Evolutionary conservation across 1,140 invertebrate species (phyloP).

Genomic region (Drosophila melanica): DNA sequence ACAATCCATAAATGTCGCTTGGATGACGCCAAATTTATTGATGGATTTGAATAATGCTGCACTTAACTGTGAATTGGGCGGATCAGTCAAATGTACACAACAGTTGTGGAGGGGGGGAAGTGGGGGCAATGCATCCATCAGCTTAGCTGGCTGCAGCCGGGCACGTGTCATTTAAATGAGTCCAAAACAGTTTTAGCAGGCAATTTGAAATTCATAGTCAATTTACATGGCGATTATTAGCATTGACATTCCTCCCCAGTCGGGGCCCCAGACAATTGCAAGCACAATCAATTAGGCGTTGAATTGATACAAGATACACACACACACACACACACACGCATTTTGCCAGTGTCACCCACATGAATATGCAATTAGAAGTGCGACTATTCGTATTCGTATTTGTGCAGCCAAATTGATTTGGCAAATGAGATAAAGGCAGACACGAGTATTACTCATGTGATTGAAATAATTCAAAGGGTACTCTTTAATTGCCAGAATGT

Average conservation of each 20-base stretch:
- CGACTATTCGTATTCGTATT: slow-evolving; percentile 35
- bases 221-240: slow-evolving; percentile 79
- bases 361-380: slow-evolving; percentile 41
- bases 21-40: slow-evolving; percentile 37
- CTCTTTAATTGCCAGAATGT: slow-evolving; percentile 22
- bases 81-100: background rate
- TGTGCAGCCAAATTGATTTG: slow-evolving; percentile 44
- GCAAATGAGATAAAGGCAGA: slow-evolving; percentile 7
- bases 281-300: slow-evolving; percentile 76
- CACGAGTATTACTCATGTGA: slow-evolving; percentile 36
- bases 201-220: slow-evolving; percentile 66
- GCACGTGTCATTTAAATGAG: slow-evolving; percentile 54
- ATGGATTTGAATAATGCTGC: slow-evolving; percentile 50
- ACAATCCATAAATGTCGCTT: slow-evolving; percentile 57
- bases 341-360: slow-evolving; percentile 27
- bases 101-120: background rate
- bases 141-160: slow-evolving; percentile 6
- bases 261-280: slow-evolving; percentile 73
- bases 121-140: slow-evolving; percentile 23
- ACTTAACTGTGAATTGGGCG: background rate
- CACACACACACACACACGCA: slow-evolving; percentile 16
- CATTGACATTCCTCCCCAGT: slow-evolving; percentile 73
- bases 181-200: slow-evolving; percentile 46
- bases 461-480: slow-evolving; percentile 29
- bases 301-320: slow-evolving; percentile 42